Percentiles rank a stretch among this genome's conserved stretches.
Conservation (phyloP, 2,113 vertebrate genomes). For the Crotophaga sulcirostris region DNA sequence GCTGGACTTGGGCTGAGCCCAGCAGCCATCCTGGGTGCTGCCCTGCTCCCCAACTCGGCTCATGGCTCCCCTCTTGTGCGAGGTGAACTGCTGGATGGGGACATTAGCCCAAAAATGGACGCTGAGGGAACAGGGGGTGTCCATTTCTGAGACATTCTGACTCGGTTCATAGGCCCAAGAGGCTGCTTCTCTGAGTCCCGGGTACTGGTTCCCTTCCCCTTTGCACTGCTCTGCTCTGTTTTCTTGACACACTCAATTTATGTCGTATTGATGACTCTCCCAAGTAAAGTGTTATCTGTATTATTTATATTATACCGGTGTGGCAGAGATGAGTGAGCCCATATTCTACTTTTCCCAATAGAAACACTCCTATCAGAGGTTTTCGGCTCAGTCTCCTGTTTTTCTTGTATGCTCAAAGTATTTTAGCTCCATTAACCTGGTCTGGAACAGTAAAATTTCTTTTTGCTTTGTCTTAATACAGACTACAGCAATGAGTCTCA, state of each 20-base stretch:
- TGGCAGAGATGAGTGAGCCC: neutral
- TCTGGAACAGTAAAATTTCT: neutral
- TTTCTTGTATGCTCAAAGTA: neutral
- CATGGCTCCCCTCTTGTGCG: fast-evolving
- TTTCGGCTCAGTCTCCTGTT: neutral
- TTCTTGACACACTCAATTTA: neutral
- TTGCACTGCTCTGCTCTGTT: neutral
- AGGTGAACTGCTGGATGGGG: neutral
- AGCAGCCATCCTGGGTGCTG: fast-evolving
- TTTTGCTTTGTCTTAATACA: neutral
- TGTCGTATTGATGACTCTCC: neutral
- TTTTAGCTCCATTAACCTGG: neutral
- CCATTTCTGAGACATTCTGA: neutral
- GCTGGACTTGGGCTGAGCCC: neutral
- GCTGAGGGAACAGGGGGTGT: neutral
- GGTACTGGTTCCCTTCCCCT: neutral
- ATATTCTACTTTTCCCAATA: neutral
- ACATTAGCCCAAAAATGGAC: neutral
- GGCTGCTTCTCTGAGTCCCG: neutral
- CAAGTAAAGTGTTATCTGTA: neutral
- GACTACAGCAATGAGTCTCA: neutral
- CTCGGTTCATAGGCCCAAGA: fast-evolving
- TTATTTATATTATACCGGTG: neutral
- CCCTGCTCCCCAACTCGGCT: fast-evolving
- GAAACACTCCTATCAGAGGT: neutral